Base-by-base conservation (phyloP, 2,113 vertebrate genomes). In the Athene noctua region DNA sequence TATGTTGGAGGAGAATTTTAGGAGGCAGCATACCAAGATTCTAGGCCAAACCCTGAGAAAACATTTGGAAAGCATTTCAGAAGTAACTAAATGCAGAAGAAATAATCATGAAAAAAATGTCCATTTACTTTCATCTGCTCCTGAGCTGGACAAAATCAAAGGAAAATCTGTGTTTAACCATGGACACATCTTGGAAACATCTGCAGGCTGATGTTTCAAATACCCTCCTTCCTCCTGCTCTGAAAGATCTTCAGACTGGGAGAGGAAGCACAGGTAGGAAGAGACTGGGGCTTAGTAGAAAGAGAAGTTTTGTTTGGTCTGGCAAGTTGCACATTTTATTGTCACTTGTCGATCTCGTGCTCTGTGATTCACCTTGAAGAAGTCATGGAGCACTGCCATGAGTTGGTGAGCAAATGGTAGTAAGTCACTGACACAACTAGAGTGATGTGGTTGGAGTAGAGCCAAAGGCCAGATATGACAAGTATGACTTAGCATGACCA, bases 1-100 rank as follows among this genome's bases (percentile, higher is more conserved):
- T 94, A 94, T 54, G 73, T 92, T 55, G 63, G 58, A 94, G 57
- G 30, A 95, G 80, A 91, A 94, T 86, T 93, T 96, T 88, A 86
- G 80, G 46, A 91, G n/a, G 46, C 68, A 88, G 86, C 46, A 82
- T 84, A 92, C 71, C 63, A 80, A 83, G 88, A 88, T 83, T 92
- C 91, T 91, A 88, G 63, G 46, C 83, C 87, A 93, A 94, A 78
- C 42, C n/a, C 61, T 23, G 63, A 88, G 44, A 95, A 88, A 90
- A 90, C 80, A 49, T 62, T 93, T 94, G 88, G 81, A 88, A 97
- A 77, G 75, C 54, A 61, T 92, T 95, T 88, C 55, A 86, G 65
- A 94, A 92, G 40, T 78, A 84, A 84, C 65, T 83, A 59, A 79
- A 70, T 86, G 75, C 66, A 93, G 79, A 91, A 78, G 54, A 85